Conservation (phyloP, 2,797 vertebrate genomes). For the Mormyrus proboscirostris region DNA sequence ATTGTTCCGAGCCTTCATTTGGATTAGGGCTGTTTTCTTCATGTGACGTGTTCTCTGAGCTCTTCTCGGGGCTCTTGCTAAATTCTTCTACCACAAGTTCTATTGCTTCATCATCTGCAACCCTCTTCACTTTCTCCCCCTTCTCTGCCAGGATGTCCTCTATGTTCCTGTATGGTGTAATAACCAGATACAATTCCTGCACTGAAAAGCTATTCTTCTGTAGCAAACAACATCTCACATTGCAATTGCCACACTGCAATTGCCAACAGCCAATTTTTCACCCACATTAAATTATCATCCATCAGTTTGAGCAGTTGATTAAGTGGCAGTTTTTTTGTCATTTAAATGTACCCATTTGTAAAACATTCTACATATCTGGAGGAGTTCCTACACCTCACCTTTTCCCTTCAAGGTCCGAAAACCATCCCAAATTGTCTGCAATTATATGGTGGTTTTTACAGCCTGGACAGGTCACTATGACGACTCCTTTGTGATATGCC, state of each 20-base stretch:
- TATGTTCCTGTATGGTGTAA: slow-evolving; percentile 70
- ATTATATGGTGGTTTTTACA: slow-evolving; percentile 86
- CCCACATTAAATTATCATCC: not conserved
- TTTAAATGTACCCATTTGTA: not conserved
- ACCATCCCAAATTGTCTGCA: slow-evolving; percentile 90
- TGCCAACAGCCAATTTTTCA: not conserved
- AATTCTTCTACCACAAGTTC: slow-evolving; percentile 66
- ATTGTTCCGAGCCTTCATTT: slow-evolving; percentile 35
- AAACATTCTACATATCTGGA: not conserved
- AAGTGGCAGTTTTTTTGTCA: not conserved
- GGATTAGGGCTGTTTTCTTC: slow-evolving; percentile 26
- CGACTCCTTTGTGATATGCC: slow-evolving; percentile 81
- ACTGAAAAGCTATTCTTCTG: not conserved
- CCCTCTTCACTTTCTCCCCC: slow-evolving; percentile 75
- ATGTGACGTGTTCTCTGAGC: slow-evolving; percentile 27
- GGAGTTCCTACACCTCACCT: slow-evolving; percentile 56
- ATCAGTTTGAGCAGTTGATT: not conserved
- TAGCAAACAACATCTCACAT: not conserved
- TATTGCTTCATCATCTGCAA: slow-evolving; percentile 62
- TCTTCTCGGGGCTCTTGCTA: slow-evolving; percentile 24
- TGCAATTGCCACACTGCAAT: not conserved
- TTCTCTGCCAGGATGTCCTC: slow-evolving; percentile 90
- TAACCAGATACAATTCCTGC: not conserved
- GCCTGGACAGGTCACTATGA: slow-evolving; percentile 82
- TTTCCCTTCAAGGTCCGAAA: slow-evolving; percentile 85